phyloP scores from a whole-genome alignment of 1,140 invertebrate genomes.

The Chymomyza costata region DNA sequence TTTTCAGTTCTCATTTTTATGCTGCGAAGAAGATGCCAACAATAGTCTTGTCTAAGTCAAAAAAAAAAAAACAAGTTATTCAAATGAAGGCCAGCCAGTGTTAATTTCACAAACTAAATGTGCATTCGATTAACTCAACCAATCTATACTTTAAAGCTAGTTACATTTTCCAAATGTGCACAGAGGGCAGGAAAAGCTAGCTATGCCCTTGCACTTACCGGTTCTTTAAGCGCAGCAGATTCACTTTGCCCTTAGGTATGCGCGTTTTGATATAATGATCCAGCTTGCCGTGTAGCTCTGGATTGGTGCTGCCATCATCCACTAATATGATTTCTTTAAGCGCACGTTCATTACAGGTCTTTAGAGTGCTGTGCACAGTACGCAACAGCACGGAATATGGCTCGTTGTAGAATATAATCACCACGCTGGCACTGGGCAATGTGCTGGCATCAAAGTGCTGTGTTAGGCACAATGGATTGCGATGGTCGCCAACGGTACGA shows the following conservation, averaged over 20 bases:
- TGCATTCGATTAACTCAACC: slow-evolving; percentile 56
- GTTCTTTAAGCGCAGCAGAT: slow-evolving; percentile 84
- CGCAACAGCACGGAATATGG: slow-evolving; percentile 88
- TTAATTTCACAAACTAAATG: slow-evolving; percentile 28
- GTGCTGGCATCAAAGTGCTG: slow-evolving; percentile 75
- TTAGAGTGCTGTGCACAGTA: slow-evolving; percentile 91
- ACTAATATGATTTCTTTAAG: slow-evolving; percentile 91
- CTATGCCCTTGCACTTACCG: slow-evolving; percentile 76
- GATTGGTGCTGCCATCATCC: slow-evolving; percentile 90
- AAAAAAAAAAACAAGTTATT: slow-evolving; percentile 67
- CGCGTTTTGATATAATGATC: slow-evolving; percentile 85
- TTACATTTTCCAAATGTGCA: slow-evolving; percentile 8
- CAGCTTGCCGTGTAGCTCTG: slow-evolving; percentile 84
- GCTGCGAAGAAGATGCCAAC: slow-evolving; percentile 46
- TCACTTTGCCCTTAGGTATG: slow-evolving; percentile 81
- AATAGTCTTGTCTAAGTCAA: slow-evolving; percentile 10
- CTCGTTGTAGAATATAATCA: slow-evolving; percentile 94
- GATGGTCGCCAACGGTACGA: slow-evolving; percentile 81
- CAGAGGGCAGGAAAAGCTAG: slow-evolving; percentile 20
- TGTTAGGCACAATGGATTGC: slow-evolving; percentile 76
- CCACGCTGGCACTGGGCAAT: slow-evolving; percentile 79
- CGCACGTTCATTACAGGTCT: slow-evolving; percentile 82
- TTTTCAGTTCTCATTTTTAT: slow-evolving; percentile 36
- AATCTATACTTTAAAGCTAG: slow-evolving; percentile 47
- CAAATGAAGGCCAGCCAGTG: slow-evolving; percentile 50